Percentiles rank a stretch among this genome's conserved stretches.
Evolutionary conservation across 2,888 invertebrate genomes (phyloP).

Genomic region (Epinotia nisella): DNA sequence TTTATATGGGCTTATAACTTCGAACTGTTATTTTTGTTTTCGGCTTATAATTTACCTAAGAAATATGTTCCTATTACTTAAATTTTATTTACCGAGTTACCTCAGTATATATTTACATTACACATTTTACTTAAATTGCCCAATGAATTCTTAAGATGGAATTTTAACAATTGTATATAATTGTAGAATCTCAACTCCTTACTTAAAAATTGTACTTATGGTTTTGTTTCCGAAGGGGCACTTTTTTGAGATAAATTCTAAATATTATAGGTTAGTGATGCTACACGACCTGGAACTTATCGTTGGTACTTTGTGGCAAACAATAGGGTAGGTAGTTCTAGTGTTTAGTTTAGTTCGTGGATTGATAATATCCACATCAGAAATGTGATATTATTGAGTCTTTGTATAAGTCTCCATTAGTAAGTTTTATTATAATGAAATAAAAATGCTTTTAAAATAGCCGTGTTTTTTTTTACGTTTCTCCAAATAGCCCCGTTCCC

Average conservation of each 20-base stretch:
- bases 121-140: slow-evolving; percentile 8
- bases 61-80: slow-evolving; percentile 75
- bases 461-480: slow-evolving; percentile 6
- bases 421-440: slow-evolving; percentile 68
- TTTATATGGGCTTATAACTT: slow-evolving; percentile 11
- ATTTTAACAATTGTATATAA: slow-evolving; percentile 47
- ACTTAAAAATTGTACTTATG: slow-evolving; percentile 49
- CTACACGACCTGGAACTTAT: slow-evolving; percentile 43
- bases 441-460: slow-evolving; percentile 62
- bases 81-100: slow-evolving; percentile 52
- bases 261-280: slow-evolving; percentile 21
- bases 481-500: neutral
- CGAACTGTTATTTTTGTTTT: neutral
- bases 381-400: slow-evolving; percentile 89
- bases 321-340: slow-evolving; percentile 49
- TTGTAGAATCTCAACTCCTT: slow-evolving; percentile 54
- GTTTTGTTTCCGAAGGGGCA: slow-evolving; percentile 24
- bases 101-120: slow-evolving; percentile 30
- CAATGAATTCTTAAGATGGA: slow-evolving; percentile 6
- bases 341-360: slow-evolving; percentile 72
- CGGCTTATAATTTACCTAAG: slow-evolving; percentile 53
- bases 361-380: slow-evolving; percentile 88
- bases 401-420: slow-evolving; percentile 81
- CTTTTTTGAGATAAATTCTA: slow-evolving; percentile 10
- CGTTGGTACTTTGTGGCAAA: slow-evolving; percentile 70